Conservation (phyloP, 2,888 invertebrate genomes). For the Aleiodes testaceus region DNA sequence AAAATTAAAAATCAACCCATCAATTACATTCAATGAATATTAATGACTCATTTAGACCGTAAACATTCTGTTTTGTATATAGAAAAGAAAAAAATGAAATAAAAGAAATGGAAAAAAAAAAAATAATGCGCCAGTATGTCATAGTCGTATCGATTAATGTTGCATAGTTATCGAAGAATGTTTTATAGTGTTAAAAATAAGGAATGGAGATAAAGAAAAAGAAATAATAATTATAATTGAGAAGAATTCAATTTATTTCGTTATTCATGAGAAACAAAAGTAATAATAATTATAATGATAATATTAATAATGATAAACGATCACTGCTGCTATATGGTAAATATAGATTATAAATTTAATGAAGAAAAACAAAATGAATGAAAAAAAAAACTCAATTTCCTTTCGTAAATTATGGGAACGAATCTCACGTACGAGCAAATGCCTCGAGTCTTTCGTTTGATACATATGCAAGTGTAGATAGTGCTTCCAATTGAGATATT, state of each 20-base stretch:
- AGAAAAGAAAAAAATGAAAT: constrained; percentile 27
- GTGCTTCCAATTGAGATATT: constrained; percentile 46
- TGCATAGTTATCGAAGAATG: constrained; percentile 46
- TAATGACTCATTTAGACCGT: constrained; percentile 13
- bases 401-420: not conserved
- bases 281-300: no score
- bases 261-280: constrained; percentile 25
- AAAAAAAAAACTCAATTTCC: constrained; percentile 13
- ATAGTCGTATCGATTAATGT: constrained; percentile 55
- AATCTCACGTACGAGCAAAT: constrained; percentile 43
- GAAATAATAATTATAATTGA: constrained; percentile 36
- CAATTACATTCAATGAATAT: constrained; percentile 26
- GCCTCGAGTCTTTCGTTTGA: constrained; percentile 44
- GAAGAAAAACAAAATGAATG: constrained; percentile 7
- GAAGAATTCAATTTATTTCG: constrained; percentile 38
- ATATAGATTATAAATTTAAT: constrained; percentile 34
- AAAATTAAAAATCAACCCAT: not conserved
- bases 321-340: constrained; percentile 44
- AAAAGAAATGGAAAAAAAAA: not conserved
- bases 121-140: constrained; percentile 37
- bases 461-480: constrained; percentile 44
- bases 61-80: constrained; percentile 52
- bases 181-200: constrained; percentile 43
- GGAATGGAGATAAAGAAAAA: constrained; percentile 41
- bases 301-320: constrained; percentile 32